Conservation (phyloP, 2,888 invertebrate species). For the Hemicrepidius hirtus region DNA sequence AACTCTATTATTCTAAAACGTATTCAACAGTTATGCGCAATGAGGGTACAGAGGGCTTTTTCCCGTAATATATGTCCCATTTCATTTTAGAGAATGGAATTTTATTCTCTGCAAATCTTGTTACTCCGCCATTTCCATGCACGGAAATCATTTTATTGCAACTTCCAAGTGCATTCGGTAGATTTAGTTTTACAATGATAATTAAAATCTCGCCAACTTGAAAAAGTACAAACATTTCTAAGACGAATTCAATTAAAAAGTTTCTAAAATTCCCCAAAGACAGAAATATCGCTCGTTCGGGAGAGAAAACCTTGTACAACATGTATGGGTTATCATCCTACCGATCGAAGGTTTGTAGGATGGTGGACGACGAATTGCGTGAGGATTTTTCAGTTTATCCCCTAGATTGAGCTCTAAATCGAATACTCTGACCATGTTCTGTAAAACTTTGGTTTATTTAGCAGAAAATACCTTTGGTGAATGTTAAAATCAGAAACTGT, state of each 20-base stretch:
- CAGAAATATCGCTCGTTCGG: background rate
- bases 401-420: background rate
- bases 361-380: constrained; percentile 2
- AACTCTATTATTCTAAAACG: constrained; percentile 48
- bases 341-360: constrained; percentile 8
- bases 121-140: constrained; percentile 24
- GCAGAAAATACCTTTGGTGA: no score
- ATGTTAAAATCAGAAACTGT: no score
- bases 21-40: constrained; percentile 51
- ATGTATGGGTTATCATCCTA: background rate
- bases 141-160: constrained; percentile 22
- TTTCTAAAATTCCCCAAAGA: background rate
- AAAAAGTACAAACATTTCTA: background rate
- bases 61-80: constrained; percentile 32
- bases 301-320: background rate
- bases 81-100: constrained; percentile 40
- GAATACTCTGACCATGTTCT: background rate
- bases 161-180: constrained; percentile 11
- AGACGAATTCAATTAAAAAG: background rate
- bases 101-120: constrained; percentile 49
- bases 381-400: constrained; percentile 8
- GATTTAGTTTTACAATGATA: background rate
- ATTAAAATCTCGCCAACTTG: background rate
- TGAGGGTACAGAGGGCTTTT: constrained; percentile 32
- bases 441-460: background rate